A percentile compares a stretch with the other conserved stretches of the same genome.
phyloP scores from a whole-genome alignment of 1,140 invertebrate species.

The Drosophila tristis region DNA sequence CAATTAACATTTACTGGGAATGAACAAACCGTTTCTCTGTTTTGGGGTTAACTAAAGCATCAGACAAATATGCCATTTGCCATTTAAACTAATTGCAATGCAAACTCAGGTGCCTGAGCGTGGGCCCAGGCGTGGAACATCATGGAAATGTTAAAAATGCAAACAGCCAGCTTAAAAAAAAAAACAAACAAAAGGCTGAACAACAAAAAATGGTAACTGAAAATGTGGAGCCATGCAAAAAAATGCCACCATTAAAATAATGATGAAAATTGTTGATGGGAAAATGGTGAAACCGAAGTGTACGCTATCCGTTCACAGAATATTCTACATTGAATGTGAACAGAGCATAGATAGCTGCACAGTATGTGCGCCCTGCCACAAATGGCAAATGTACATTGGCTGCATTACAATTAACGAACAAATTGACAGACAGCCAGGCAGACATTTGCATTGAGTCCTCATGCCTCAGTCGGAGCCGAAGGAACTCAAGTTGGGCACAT shows the following conservation, averaged over 20 bases:
- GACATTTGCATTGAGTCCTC: no score
- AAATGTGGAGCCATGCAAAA: neutral
- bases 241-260: neutral
- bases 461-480: no score
- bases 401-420: conserved; percentile 14
- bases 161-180: conserved; percentile 8
- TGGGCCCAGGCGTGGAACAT: neutral
- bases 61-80: conserved; percentile 24
- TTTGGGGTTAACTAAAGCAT: conserved; percentile 10
- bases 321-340: no score
- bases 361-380: no score
- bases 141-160: conserved; percentile 3
- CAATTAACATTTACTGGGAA: conserved; percentile 1
- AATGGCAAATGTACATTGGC: neutral
- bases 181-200: conserved; percentile 5
- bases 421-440: conserved; percentile 4
- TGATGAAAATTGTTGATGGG: no score
- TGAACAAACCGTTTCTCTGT: conserved; percentile 13
- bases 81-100: conserved; percentile 38
- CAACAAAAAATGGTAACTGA: neutral
- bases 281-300: no score
- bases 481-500: no score
- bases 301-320: no score
- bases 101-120: conserved; percentile 5
- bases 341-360: neutral